Conservation (phyloP, 2,888 invertebrate species). For the Nipponacmea schrenckii region DNA sequence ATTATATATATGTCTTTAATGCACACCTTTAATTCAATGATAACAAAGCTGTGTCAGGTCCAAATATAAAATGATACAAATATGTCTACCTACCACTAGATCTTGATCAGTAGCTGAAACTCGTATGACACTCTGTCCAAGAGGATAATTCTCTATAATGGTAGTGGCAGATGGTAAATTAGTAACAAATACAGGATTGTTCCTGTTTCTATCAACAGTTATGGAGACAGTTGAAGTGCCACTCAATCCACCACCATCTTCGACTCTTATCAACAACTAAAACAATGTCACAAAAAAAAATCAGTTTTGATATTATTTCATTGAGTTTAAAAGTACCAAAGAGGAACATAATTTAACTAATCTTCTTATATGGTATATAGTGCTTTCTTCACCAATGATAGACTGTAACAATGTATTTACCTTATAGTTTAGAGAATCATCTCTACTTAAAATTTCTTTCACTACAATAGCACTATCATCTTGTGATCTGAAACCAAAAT, state of each 20-base stretch:
- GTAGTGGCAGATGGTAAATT: constrained; percentile 23
- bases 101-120: constrained; percentile 51
- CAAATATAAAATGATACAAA: no score
- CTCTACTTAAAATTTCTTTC: constrained; percentile 31
- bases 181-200: constrained; percentile 44
- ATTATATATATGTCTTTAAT: no score
- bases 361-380: no score
- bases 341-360: no score
- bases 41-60: no score
- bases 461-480: constrained; percentile 39
- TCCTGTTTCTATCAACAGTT: constrained; percentile 53
- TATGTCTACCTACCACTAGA: constrained; percentile 33
- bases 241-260: constrained; percentile 54
- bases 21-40: no score
- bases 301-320: no score
- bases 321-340: no score
- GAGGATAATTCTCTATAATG: constrained; percentile 49
- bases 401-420: constrained; percentile 24
- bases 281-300: constrained; percentile 6
- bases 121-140: constrained; percentile 37
- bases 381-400: no score
- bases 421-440: constrained; percentile 34
- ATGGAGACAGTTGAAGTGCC: constrained; percentile 48
- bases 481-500: constrained; percentile 46
- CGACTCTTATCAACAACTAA: constrained; percentile 52